phyloP scores from a whole-genome alignment of 2,888 invertebrate genomes.

The Mesochorus sp. region DNA sequence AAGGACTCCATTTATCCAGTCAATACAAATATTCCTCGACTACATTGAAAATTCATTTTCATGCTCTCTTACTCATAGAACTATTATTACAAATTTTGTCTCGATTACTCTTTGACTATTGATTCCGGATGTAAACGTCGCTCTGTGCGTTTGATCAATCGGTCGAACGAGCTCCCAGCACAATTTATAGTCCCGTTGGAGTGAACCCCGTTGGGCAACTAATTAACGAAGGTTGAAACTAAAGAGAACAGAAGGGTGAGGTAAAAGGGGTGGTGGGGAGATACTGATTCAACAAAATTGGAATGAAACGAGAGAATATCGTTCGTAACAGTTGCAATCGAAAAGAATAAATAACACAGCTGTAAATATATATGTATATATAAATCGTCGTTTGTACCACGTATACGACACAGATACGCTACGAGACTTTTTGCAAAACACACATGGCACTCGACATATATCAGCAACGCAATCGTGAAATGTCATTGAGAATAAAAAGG shows the following conservation, averaged over 20 bases:
- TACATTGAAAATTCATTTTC: neutral
- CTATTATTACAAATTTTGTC: constrained; percentile 20
- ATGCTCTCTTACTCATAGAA: neutral
- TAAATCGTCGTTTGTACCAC: too few species aligned
- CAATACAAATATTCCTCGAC: neutral
- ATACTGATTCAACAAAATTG: constrained; percentile 39
- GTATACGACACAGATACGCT: neutral
- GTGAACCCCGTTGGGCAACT: constrained; percentile 3
- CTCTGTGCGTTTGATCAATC: constrained; percentile 10
- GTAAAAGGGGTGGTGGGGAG: neutral
- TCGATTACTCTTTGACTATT: neutral
- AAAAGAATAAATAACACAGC: neutral
- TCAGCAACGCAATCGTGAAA: neutral
- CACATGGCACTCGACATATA: neutral
- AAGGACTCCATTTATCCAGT: too few species aligned
- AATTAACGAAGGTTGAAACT: constrained; percentile 22
- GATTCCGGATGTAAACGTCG: constrained; percentile 3
- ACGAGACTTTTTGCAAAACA: neutral
- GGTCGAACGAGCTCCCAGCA: neutral
- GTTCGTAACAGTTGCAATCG: neutral
- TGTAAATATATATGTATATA: neutral
- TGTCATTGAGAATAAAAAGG: neutral
- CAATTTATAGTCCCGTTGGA: constrained; percentile 1
- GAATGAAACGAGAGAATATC: constrained; percentile 41
- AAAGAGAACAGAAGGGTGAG: neutral